A percentile compares a stretch with the other conserved stretches of the same genome.
phyloP scores from a whole-genome alignment of 2,113 vertebrate species.

The Passer domesticus region DNA sequence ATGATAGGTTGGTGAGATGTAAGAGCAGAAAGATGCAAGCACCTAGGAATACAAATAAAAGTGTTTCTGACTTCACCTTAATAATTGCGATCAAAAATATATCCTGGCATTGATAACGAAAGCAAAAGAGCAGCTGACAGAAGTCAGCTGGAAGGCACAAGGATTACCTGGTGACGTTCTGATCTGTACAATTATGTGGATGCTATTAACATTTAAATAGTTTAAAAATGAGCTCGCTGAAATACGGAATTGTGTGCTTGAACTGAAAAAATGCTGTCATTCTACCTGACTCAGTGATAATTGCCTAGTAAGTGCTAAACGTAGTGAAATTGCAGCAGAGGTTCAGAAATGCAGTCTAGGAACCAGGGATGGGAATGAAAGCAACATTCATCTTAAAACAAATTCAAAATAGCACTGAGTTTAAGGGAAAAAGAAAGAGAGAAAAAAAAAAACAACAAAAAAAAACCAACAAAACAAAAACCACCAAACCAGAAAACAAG shows the following conservation, averaged over 20 bases:
- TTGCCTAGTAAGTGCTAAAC: constrained; percentile 58
- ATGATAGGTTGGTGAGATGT: not conserved
- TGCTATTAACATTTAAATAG: constrained; percentile 65
- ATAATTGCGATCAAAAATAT: constrained; percentile 44
- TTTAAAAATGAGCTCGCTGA: constrained; percentile 60
- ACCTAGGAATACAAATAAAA: constrained; percentile 35
- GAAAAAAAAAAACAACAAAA: no score
- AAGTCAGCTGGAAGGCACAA: constrained; percentile 44
- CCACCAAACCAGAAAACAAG: constrained; percentile 10
- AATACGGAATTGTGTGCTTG: constrained; percentile 41
- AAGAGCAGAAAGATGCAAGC: not conserved
- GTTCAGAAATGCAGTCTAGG: constrained; percentile 19
- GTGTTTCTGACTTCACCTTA: constrained; percentile 30
- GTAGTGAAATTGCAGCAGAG: constrained; percentile 50
- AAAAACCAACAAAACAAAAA: not conserved
- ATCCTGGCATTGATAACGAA: constrained; percentile 30
- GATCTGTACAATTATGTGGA: constrained; percentile 58
- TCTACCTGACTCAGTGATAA: constrained; percentile 69
- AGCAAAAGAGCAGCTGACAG: constrained; percentile 24
- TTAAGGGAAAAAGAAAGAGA: constrained; percentile 30
- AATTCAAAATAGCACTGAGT: constrained; percentile 73
- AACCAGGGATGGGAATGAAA: constrained; percentile 42
- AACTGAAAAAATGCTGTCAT: constrained; percentile 60
- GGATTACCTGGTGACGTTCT: constrained; percentile 52
- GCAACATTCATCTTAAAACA: constrained; percentile 60